Base-by-base conservation (phyloP, 2,797 vertebrate species). In the Brachyrhaphis roseni region DNA sequence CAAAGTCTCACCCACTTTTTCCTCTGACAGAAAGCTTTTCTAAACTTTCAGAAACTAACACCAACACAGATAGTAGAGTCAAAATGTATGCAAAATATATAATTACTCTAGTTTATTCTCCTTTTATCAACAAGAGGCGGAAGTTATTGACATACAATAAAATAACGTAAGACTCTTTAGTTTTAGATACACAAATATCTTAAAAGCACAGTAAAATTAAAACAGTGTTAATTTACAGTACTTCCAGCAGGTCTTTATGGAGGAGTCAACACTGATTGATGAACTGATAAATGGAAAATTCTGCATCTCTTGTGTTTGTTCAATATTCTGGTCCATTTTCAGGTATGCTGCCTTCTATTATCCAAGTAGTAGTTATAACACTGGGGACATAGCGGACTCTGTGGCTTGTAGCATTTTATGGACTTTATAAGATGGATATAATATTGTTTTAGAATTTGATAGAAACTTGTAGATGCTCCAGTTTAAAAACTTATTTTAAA, bases 1-100 rank as follows among this genome's bases (percentile, higher is more conserved):
- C 47, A 88, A 84, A 85, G 81, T 86, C 77, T 85, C 46, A 74
- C 49, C 49, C 1, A 41, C 46, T 72, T 55, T 66, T 78, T 68
- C 12, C 12, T 68, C 64, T 73, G 57, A 34, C 28, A 34, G 57
- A 16, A 34, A 16, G 13, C 15, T 46, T 72, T 76, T 41, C 83
- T 77, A 90, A 89, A 88, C 76, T 78, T 83, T 83, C 66, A 85
- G 88, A 86, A 80, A 75, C 34, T 88, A 75, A 73, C 6, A 55
- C 28, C 28, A 62, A 31, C 28, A 62, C 57, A 62, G 5, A 62
- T 31, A 15, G 57, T 31, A n/a, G n/a, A 31, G 28, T 62, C 57
- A 34, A 34, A 34, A 62, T 18, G 2, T 34, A 18, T 62, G 28
- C 15, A 16, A 59, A 31, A 59, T 15, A 5, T 59, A 59, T 15